Base-by-base conservation (phyloP, 64 coral and sea anemone genomes). In the Pocillopora verrucosa region DNA sequence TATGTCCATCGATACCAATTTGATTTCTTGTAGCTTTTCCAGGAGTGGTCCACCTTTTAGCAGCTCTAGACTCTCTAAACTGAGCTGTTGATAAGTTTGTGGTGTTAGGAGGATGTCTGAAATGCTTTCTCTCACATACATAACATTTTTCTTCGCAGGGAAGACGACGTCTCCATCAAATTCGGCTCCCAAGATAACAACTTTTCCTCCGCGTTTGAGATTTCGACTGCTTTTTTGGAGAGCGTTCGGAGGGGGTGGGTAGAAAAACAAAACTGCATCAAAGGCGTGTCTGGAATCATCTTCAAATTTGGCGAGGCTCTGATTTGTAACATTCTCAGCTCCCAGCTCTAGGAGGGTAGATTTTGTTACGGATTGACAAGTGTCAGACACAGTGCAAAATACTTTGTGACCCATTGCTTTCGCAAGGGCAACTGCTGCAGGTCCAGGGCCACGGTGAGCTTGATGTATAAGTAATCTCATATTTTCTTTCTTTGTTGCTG, bases 381-480 rank as follows among this genome's bases (percentile, higher is more conserved):
- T 37, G 22, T 85, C 61, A 15, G 87, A 70, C 4, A 84, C 76
- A 15, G 88, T 91, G 77, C 93, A 91, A 36, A 80, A 58, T 19
- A 91, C 78, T 65, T 30, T 60, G 79, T 94, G 93, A 9, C 93
- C 93, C 34, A 91, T 11, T 59, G 82, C 19, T 41, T 76, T 95
- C 20, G 65, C 89, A 77, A 95, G 87, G 11, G 61, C 35, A 61
- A 89, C 80, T 45, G 89, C 83, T 65, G 89, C 89, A 45, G 87
- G 80, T 13, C 86, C 85, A 34, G 88, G 83, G n/a, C 58, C 26
- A 76, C 45, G 79, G 9, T 95, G 77, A 9, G 58, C 93, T 73
- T 91, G 76, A 60, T 88, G 89, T 57, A 95, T 78, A n/a, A 95
- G 70, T 13, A 95, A 36, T 2, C 57, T 89, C n/a, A 14, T 14